Conservation (phyloP, 2,113 vertebrate species). For the Anolis carolinensis region DNA sequence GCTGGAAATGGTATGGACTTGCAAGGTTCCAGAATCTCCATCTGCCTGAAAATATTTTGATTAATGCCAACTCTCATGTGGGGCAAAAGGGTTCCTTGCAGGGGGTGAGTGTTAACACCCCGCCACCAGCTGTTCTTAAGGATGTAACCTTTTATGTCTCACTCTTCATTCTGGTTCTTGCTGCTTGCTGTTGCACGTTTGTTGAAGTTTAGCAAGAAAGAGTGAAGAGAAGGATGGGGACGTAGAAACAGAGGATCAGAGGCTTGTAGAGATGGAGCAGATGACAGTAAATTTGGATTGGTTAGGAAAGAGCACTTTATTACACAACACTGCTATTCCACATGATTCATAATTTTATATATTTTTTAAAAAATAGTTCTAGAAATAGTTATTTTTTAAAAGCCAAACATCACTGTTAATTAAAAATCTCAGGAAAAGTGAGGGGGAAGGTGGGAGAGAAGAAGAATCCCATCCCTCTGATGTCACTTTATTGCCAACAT, state of each 20-base stretch:
- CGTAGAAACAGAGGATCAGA: neutral
- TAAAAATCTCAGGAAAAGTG: too few relatives aligned
- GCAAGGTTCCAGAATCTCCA: neutral
- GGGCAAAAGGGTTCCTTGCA: neutral
- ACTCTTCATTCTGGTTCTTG: neutral
- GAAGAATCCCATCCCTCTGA: too few relatives aligned
- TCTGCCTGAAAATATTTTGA: neutral
- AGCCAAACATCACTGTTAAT: too few relatives aligned
- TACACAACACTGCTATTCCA: too few relatives aligned
- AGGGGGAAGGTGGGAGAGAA: too few relatives aligned
- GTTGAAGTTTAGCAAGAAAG: neutral
- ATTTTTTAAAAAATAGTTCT: too few relatives aligned
- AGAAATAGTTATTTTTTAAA: too few relatives aligned
- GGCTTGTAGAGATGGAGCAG: neutral
- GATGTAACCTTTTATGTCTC: too few relatives aligned
- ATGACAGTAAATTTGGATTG: neutral
- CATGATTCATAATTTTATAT: too few relatives aligned
- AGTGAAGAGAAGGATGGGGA: neutral
- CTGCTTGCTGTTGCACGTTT: neutral
- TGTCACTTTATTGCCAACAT: too few relatives aligned
- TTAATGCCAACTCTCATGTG: neutral
- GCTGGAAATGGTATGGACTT: neutral
- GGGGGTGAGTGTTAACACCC: neutral
- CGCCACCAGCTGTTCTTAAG: neutral
- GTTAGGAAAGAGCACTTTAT: neutral